Conservation (phyloP, 2,113 vertebrate genomes). For the Platanista minor region DNA sequence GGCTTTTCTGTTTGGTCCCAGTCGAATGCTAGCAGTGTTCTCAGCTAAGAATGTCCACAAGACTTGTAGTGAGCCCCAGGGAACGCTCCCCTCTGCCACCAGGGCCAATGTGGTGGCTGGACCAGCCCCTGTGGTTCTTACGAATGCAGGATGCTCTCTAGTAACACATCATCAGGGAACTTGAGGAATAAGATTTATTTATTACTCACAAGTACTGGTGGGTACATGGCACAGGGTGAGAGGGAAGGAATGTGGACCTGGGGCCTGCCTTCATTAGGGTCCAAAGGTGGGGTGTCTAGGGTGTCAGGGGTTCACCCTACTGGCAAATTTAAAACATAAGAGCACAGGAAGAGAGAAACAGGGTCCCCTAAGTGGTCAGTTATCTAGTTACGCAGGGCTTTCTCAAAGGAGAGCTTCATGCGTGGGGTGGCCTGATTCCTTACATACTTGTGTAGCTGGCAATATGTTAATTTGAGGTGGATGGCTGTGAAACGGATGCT, state of each 20-base stretch:
- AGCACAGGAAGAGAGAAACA: background rate
- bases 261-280: background rate
- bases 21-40: background rate
- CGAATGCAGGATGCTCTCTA: too few relatives aligned
- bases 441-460: background rate
- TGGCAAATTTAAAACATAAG: background rate
- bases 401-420: background rate
- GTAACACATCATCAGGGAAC: too few relatives aligned
- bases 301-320: background rate
- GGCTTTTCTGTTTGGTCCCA: background rate
- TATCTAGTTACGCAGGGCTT: background rate
- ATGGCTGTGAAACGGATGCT: background rate
- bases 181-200: background rate
- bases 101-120: background rate
- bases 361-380: background rate
- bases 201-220: background rate
- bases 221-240: rapidly evolving
- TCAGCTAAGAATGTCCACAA: background rate
- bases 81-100: rapidly evolving
- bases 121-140: rapidly evolving
- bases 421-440: background rate
- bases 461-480: background rate
- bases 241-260: background rate
- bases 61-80: rapidly evolving
- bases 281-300: background rate